Percentiles rank a stretch among this genome's conserved stretches.
phyloP scores from a whole-genome alignment of 2,888 invertebrate species.

The Cordylochernes scorpioides region DNA sequence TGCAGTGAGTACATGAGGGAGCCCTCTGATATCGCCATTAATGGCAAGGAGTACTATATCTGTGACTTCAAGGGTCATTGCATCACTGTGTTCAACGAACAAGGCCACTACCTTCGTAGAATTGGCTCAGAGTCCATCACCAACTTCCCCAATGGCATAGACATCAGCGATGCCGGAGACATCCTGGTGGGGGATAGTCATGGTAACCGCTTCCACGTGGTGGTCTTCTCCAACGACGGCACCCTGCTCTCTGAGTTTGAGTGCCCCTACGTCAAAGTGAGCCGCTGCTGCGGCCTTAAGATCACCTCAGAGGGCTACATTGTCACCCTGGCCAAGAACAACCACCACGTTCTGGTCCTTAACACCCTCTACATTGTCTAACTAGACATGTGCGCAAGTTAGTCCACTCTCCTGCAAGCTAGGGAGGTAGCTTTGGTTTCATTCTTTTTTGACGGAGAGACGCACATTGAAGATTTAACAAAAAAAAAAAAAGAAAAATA shows the following conservation, averaged over 20 bases:
- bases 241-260: slow-evolving; percentile 33
- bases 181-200: slow-evolving; percentile 88
- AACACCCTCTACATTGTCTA: slow-evolving; percentile 55
- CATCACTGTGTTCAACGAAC: slow-evolving; percentile 83
- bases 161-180: slow-evolving; percentile 86
- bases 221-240: slow-evolving; percentile 61
- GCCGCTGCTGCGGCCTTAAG: slow-evolving; percentile 87
- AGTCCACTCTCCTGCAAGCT: too few species aligned
- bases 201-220: slow-evolving; percentile 88
- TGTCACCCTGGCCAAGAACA: slow-evolving; percentile 87
- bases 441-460: too few species aligned
- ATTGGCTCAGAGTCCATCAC: slow-evolving; percentile 87
- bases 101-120: slow-evolving; percentile 63
- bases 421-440: too few species aligned
- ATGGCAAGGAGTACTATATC: slow-evolving; percentile 49
- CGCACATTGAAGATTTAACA: too few species aligned
- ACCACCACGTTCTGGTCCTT: slow-evolving; percentile 88
- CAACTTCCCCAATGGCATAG: slow-evolving; percentile 90
- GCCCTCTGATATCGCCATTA: slow-evolving; percentile 84
- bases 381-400: slow-evolving; percentile 1
- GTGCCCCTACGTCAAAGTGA: slow-evolving; percentile 91
- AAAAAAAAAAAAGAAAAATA: too few species aligned
- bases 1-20: slow-evolving; percentile 93
- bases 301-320: slow-evolving; percentile 89
- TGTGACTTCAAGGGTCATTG: slow-evolving; percentile 96